Conservation (phyloP, 2,113 vertebrate genomes). For the Siphamia tubifer region DNA sequence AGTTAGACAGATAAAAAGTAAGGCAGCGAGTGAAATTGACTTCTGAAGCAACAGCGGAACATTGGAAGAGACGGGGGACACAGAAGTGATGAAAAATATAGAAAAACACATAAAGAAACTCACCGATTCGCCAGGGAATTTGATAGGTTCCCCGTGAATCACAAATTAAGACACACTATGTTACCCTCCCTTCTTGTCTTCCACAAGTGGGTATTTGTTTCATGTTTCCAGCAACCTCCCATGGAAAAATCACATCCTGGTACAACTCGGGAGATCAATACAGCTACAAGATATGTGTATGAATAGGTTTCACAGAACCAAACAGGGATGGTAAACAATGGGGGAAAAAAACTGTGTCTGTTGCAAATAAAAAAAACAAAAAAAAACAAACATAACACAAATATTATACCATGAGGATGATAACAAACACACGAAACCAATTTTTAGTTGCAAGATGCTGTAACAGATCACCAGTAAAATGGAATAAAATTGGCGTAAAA, state of each 20-base stretch:
- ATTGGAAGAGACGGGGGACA: slow-evolving; percentile 43
- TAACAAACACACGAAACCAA: slow-evolving; percentile 1
- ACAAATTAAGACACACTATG: slow-evolving; percentile 43
- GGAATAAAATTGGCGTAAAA: not conserved
- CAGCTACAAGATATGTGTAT: slow-evolving; percentile 8
- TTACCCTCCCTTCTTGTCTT: slow-evolving; percentile 1
- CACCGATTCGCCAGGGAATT: slow-evolving; percentile 14
- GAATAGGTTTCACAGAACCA: slow-evolving; percentile 26
- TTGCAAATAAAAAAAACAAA: slow-evolving; percentile 12
- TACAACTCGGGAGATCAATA: slow-evolving; percentile 59
- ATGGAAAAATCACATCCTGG: slow-evolving; percentile 32
- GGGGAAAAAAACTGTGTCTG: slow-evolving; percentile 20
- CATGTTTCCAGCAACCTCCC: slow-evolving; percentile 28
- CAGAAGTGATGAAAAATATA: slow-evolving; percentile 44
- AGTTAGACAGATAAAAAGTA: slow-evolving; percentile 58
- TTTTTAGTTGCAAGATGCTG: not conserved
- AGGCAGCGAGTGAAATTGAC: slow-evolving; percentile 62
- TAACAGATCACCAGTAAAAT: not conserved
- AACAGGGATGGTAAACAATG: slow-evolving; percentile 24
- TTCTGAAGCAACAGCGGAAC: slow-evolving; percentile 48
- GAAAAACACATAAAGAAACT: slow-evolving; percentile 51
- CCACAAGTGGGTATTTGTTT: slow-evolving; percentile 40
- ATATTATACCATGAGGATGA: not conserved
- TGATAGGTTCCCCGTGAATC: slow-evolving; percentile 34
- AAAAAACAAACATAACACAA: not conserved